These are phyloP conservation scores for Eupithecia pulchellata DNA, from an alignment of 2,888 invertebrate species.

Conservation along the genomic window DNA sequence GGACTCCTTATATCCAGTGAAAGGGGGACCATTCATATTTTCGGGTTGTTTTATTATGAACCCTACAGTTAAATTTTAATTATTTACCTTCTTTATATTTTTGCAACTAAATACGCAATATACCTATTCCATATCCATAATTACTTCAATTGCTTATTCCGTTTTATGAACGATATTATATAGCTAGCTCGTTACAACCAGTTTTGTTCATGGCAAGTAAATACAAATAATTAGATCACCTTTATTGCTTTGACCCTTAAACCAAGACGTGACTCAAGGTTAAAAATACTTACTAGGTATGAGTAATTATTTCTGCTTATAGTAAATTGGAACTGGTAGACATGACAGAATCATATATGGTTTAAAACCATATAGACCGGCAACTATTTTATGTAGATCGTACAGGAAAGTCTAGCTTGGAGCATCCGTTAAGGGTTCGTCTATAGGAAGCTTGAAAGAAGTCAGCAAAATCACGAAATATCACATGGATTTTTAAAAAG, in stretches of 20 bases:
- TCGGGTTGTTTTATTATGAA: too few species aligned
- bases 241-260: conserved; percentile 7
- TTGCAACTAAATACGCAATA: neutral
- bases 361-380: neutral
- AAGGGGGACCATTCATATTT: too few species aligned
- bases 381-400: neutral
- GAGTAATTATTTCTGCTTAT: neutral
- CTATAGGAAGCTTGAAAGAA: too few species aligned
- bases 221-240: conserved; percentile 3
- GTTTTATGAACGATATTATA: neutral
- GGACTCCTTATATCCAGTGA: too few species aligned
- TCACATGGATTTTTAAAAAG: too few species aligned
- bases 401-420: neutral
- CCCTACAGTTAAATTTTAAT: neutral
- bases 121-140: neutral
- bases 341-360: neutral
- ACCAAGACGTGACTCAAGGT: neutral
- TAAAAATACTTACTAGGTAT: neutral
- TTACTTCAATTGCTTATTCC: neutral
- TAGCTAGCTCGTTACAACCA: neutral
- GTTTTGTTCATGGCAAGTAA: neutral
- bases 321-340: neutral
- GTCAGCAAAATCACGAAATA: too few species aligned
- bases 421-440: too few species aligned
- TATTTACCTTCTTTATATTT: neutral